These are phyloP conservation scores for Xanthorhoe spadicearia DNA, from an alignment of 2,888 invertebrate genomes.

Conservation along the genomic window DNA sequence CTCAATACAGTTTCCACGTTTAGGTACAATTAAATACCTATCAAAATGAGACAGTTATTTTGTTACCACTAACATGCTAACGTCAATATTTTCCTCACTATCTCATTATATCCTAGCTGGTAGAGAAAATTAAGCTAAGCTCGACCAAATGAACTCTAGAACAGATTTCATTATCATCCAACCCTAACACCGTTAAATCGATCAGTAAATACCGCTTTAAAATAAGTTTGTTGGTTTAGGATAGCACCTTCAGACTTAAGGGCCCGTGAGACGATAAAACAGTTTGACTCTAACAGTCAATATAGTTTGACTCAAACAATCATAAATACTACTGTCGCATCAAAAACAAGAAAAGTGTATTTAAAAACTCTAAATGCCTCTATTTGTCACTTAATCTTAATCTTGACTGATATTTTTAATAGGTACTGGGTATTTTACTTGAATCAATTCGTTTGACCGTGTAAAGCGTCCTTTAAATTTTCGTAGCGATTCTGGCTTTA, in stretches of 20 bases:
- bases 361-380: no score
- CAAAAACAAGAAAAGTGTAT: not conserved
- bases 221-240: constrained; percentile 43
- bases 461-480: no score
- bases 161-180: constrained; percentile 38
- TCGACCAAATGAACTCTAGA: constrained; percentile 20
- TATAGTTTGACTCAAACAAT: constrained; percentile 31
- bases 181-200: constrained; percentile 40
- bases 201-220: constrained; percentile 39
- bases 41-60: not conserved
- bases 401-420: no score
- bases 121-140: constrained; percentile 20
- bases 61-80: not conserved
- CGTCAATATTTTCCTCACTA: constrained; percentile 26
- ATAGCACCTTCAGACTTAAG: constrained; percentile 38
- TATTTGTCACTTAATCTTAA: no score
- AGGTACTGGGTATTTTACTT: no score
- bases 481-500: no score
- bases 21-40: no score
- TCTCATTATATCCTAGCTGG: constrained; percentile 30
- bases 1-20: no score
- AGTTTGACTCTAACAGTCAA: constrained; percentile 30
- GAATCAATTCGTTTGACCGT: no score
- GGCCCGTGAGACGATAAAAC: constrained; percentile 36
- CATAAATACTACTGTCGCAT: not conserved